These are phyloP conservation scores for Sinella curviseta DNA, from an alignment of 1,140 invertebrate species.

Conservation along the genomic window DNA sequence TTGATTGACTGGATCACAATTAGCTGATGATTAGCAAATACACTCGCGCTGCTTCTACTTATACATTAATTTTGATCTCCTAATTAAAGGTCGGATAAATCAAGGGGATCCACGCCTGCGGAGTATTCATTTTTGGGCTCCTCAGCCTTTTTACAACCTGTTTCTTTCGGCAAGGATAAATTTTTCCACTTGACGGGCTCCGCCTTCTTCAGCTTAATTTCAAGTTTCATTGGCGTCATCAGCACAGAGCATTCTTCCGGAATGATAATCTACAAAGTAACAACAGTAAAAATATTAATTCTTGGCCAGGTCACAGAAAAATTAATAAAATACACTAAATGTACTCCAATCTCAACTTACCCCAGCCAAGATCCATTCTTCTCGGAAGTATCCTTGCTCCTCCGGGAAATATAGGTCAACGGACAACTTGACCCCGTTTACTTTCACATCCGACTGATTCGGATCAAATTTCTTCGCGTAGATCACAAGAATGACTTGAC, in stretches of 20 bases:
- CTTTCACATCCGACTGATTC: conserved; percentile 69
- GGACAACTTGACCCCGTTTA: conserved; percentile 80
- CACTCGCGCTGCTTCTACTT: too few species aligned
- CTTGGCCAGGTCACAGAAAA: background rate
- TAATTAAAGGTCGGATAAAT: conserved; percentile 41
- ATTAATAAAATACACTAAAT: background rate
- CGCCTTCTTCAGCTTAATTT: conserved; percentile 87
- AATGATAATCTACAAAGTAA: conserved; percentile 66
- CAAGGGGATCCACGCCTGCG: conserved; percentile 41
- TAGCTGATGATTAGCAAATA: background rate
- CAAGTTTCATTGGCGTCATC: conserved; percentile 90
- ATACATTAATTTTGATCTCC: too few species aligned
- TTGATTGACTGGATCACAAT: background rate
- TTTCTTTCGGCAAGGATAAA: conserved; percentile 65
- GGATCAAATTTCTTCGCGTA: conserved; percentile 90
- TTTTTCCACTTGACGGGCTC: conserved; percentile 79
- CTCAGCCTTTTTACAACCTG: conserved; percentile 15
- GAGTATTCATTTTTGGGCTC: conserved; percentile 31
- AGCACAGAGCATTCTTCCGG: conserved; percentile 69
- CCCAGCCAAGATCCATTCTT: conserved; percentile 74
- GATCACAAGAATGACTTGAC: conserved; percentile 77
- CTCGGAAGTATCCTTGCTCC: conserved; percentile 55
- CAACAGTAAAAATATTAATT: background rate
- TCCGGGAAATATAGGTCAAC: conserved; percentile 77
- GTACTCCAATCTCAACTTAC: conserved; percentile 62